A percentile compares a stretch with the other conserved stretches of the same genome.
Conservation (phyloP, 2,113 vertebrate genomes). For the Peromyscus maniculatus region DNA sequence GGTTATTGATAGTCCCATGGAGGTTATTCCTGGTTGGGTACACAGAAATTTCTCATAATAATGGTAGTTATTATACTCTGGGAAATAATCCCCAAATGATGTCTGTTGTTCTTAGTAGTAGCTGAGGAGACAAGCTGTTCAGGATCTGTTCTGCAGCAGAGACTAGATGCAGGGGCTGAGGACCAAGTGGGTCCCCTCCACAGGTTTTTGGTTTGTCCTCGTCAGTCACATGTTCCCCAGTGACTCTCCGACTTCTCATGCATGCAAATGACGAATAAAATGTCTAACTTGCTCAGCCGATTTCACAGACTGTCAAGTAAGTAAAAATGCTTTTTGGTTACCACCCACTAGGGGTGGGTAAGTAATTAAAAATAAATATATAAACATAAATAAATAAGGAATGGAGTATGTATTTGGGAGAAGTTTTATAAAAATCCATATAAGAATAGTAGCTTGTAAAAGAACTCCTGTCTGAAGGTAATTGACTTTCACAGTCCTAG, state of each 20-base stretch:
- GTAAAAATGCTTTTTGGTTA: neutral
- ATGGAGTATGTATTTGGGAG: neutral
- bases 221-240: slow-evolving; percentile 36
- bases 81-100: slow-evolving; percentile 57
- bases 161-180: neutral
- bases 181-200: no score
- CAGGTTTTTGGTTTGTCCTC: neutral
- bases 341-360: neutral
- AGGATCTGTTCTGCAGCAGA: slow-evolving; percentile 14
- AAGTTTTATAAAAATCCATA: neutral
- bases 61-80: slow-evolving; percentile 61
- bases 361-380: neutral
- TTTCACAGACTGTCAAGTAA: neutral
- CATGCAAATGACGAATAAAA: slow-evolving; percentile 10
- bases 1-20: slow-evolving; percentile 40
- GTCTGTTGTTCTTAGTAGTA: slow-evolving; percentile 62
- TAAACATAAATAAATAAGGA: neutral
- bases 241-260: neutral
- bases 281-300: neutral
- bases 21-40: slow-evolving; percentile 33
- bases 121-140: slow-evolving; percentile 24
- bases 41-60: slow-evolving; percentile 56
- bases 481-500: neutral
- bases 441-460: neutral
- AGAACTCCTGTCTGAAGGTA: slow-evolving; percentile 5